phyloP scores from a whole-genome alignment of 2,797 vertebrate species.

The Benthosema pterotum region DNA sequence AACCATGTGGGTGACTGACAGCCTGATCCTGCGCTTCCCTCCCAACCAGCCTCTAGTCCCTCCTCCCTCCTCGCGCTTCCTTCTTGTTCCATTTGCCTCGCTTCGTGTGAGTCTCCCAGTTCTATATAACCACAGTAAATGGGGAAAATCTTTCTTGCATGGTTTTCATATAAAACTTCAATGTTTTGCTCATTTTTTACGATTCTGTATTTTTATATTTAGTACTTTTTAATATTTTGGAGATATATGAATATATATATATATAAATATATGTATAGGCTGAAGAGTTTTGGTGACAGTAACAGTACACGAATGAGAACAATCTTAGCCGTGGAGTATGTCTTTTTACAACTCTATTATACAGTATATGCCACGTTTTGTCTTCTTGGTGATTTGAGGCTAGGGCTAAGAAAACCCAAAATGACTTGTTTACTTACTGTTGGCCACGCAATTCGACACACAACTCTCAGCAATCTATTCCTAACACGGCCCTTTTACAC shows the following conservation, averaged over 20 bases:
- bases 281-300: constrained; percentile 73
- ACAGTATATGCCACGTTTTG: constrained; percentile 73
- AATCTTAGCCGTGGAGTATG: constrained; percentile 64
- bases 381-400: constrained; percentile 67
- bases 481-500: constrained; percentile 52
- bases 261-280: constrained; percentile 81
- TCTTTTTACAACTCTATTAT: constrained; percentile 75
- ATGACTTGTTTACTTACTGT: constrained; percentile 78
- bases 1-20: constrained; percentile 63
- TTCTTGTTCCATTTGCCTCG: constrained; percentile 52
- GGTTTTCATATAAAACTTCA: constrained; percentile 81
- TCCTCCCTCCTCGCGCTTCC: too few species aligned
- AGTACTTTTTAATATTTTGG: constrained; percentile 87
- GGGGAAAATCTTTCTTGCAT: constrained; percentile 78
- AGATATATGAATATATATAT: constrained; percentile 80
- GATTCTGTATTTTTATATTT: constrained; percentile 88
- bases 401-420: constrained; percentile 69
- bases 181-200: constrained; percentile 85
- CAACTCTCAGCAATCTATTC: constrained; percentile 49
- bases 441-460: constrained; percentile 57
- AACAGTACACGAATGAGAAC: constrained; percentile 66
- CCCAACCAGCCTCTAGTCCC: constrained; percentile 50
- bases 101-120: constrained; percentile 65
- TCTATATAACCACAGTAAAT: constrained; percentile 64
- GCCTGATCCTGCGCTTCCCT: constrained; percentile 61